A percentile compares a stretch with the other conserved stretches of the same genome.
Evolutionary conservation across 64 coral and sea anemone genomes (phyloP).

Genomic region (Cladopsammia gracilis): DNA sequence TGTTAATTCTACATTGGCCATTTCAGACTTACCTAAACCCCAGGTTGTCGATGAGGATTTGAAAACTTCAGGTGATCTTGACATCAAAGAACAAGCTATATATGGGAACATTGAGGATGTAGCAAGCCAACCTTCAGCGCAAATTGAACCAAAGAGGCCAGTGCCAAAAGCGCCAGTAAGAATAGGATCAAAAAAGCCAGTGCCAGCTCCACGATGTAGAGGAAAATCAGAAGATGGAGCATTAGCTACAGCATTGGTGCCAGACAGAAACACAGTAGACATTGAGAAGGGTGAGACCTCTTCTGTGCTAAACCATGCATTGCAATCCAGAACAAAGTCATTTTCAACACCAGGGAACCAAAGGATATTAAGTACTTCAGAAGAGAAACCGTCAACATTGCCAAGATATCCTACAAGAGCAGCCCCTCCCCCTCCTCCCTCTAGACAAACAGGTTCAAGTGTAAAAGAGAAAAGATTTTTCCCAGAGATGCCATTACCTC

Average conservation of each 20-base stretch:
- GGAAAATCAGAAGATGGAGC: neutral
- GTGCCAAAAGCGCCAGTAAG: slow-evolving; percentile 25
- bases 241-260: neutral
- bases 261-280: neutral
- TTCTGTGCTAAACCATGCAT: neutral
- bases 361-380: neutral
- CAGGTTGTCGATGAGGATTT: neutral
- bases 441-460: neutral
- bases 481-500: neutral
- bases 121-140: neutral
- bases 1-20: neutral
- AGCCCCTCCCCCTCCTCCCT: neutral
- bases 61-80: neutral
- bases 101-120: neutral
- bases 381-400: slow-evolving; percentile 1
- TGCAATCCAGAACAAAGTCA: slow-evolving; percentile 20
- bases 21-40: neutral
- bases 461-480: neutral
- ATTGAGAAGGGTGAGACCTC: neutral
- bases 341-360: slow-evolving; percentile 5
- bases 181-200: slow-evolving; percentile 9
- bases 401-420: neutral
- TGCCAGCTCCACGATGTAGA: neutral
- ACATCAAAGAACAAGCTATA: neutral
- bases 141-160: slow-evolving; percentile 32